A percentile compares a stretch with the other conserved stretches of the same genome.
Evolutionary conservation across 2,888 invertebrate species (phyloP).

Genomic region (Chrysolina oricalcia): DNA sequence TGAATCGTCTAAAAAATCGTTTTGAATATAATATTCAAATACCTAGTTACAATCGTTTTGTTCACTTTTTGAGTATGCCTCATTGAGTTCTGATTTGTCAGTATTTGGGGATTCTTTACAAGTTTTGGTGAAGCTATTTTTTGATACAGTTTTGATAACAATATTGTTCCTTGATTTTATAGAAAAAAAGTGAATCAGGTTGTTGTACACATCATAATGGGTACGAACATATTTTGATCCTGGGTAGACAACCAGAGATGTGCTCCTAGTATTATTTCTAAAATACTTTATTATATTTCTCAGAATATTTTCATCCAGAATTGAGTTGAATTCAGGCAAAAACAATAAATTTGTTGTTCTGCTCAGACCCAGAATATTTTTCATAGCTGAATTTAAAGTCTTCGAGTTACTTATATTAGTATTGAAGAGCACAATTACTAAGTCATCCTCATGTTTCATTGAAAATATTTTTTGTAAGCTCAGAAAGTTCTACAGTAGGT

Average conservation of each 20-base stretch:
- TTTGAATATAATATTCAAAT: too few relatives aligned
- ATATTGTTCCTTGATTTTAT: constrained; percentile 16
- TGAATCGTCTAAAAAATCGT: too few relatives aligned
- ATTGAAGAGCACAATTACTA: too few relatives aligned
- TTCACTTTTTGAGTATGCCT: not conserved
- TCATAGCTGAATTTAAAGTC: too few relatives aligned
- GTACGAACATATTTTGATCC: too few relatives aligned
- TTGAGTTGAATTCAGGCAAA: not conserved
- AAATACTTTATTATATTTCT: not conserved
- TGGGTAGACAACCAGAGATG: constrained; percentile 22
- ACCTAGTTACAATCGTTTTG: not conserved
- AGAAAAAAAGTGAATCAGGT: constrained; percentile 19
- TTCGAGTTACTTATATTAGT: too few relatives aligned
- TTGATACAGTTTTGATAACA: not conserved
- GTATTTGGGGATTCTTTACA: not conserved
- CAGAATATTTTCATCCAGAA: not conserved
- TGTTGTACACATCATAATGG: constrained; percentile 5
- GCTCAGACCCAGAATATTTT: not conserved
- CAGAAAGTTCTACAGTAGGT: not conserved
- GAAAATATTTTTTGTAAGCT: not conserved
- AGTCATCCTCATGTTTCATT: too few relatives aligned
- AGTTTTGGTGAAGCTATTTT: not conserved
- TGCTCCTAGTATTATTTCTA: not conserved
- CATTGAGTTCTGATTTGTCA: not conserved
- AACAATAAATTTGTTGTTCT: not conserved